These are phyloP conservation scores for Parazoanthus darwini DNA, from an alignment of 92 coral and sea anemone species.

Conservation along the genomic window DNA sequence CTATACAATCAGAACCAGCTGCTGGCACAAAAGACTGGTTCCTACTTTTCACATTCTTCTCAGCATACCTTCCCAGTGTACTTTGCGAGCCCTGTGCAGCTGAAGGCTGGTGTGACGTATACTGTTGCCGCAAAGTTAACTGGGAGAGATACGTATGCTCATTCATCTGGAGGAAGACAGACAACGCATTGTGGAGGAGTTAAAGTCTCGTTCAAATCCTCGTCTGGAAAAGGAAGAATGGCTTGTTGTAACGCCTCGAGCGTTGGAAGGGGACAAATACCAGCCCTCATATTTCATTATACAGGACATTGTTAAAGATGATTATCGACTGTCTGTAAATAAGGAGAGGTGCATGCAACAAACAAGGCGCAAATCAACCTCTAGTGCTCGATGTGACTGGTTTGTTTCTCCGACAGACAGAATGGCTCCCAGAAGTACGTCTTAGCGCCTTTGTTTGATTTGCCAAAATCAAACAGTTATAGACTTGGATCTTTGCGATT, in stretches of 20 bases:
- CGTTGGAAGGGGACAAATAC: conserved; percentile 8
- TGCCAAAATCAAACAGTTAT: no score
- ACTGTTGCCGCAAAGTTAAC: conserved; percentile 35
- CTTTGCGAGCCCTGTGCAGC: conserved; percentile 15
- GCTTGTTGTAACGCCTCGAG: background rate
- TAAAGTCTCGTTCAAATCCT: conserved; percentile 19
- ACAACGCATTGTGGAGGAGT: conserved; percentile 15
- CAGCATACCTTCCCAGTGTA: conserved; percentile 42
- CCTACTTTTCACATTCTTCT: conserved; percentile 27
- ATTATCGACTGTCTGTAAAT: background rate
- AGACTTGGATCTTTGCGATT: no score
- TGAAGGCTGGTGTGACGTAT: conserved; percentile 41
- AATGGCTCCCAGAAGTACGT: no score
- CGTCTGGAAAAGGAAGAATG: conserved; percentile 4
- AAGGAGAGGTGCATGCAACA: background rate
- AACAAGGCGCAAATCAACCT: no score
- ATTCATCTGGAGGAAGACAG: conserved; percentile 13
- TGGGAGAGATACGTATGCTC: background rate
- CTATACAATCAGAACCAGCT: conserved; percentile 44
- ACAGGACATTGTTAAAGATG: background rate
- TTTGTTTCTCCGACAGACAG: no score
- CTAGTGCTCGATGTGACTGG: no score
- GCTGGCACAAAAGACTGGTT: conserved; percentile 48
- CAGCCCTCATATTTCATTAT: conserved; percentile 10
- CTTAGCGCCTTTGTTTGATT: no score